Evolutionary conservation across 64 coral and sea anemone species (phyloP).

Genomic region (Actinia equina): DNA sequence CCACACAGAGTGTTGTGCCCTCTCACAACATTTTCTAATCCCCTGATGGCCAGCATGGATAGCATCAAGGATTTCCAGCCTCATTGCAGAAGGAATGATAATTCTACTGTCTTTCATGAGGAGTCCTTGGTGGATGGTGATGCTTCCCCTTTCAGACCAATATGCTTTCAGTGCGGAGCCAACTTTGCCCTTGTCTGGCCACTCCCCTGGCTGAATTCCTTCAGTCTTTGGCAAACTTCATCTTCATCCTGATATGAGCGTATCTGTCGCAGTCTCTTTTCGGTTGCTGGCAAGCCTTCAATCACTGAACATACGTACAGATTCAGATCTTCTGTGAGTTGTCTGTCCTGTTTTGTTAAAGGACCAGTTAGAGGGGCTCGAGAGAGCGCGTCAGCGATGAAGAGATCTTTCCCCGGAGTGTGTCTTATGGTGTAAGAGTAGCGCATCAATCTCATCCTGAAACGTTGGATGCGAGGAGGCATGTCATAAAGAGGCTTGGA

Average conservation of each 20-base stretch:
- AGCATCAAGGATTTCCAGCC: constrained; percentile 37
- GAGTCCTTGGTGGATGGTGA: constrained; percentile 1
- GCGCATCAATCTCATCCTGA: constrained; percentile 39
- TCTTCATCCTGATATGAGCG: background rate
- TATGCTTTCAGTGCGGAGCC: background rate
- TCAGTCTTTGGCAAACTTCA: constrained; percentile 6
- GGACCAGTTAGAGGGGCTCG: constrained; percentile 1
- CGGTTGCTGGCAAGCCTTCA: constrained; percentile 13
- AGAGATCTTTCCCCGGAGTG: constrained; percentile 32
- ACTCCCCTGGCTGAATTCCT: background rate
- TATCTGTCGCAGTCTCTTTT: constrained; percentile 15
- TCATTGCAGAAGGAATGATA: constrained; percentile 20
- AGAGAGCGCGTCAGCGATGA: constrained; percentile 52
- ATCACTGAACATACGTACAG: constrained; percentile 16
- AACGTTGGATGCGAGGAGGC: background rate
- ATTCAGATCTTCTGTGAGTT: constrained; percentile 4
- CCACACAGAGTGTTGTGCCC: constrained; percentile 50
- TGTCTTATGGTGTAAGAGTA: constrained; percentile 41
- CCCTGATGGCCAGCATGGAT: constrained; percentile 46
- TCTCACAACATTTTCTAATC: constrained; percentile 20
- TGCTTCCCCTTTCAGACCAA: background rate
- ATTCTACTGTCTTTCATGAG: constrained; percentile 32
- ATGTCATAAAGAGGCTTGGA: background rate
- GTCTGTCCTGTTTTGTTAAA: background rate
- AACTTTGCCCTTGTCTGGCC: background rate